Percentiles rank a stretch among this genome's conserved stretches.
These are phyloP conservation scores for Lamellibrachia satsuma DNA, from an alignment of 2,888 invertebrate genomes.

Conservation along the genomic window DNA sequence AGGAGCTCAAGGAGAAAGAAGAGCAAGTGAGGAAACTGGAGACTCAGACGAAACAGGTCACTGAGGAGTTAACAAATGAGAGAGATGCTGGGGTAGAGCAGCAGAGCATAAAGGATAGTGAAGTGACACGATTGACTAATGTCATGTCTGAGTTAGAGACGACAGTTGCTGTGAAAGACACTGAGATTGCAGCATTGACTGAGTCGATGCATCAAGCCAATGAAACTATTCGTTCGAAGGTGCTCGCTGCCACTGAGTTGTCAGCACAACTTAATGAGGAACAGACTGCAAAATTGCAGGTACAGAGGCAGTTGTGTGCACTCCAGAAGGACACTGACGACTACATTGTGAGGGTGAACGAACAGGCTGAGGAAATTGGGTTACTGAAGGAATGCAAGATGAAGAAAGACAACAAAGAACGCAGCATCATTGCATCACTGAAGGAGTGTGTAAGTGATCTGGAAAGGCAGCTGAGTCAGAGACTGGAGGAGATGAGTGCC, in stretches of 20 bases:
- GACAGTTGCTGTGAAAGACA: background rate
- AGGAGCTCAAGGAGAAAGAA: slow-evolving; percentile 22
- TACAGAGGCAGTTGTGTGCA: background rate
- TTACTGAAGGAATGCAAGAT: slow-evolving; percentile 29
- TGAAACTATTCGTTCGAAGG: background rate
- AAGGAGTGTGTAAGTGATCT: slow-evolving; percentile 25
- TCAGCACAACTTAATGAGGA: background rate
- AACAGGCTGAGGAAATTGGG: slow-evolving; percentile 34
- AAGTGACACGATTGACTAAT: slow-evolving; percentile 26
- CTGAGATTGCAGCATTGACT: background rate
- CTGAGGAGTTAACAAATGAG: background rate
- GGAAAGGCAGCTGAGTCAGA: slow-evolving; percentile 14
- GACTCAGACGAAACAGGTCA: slow-evolving; percentile 2
- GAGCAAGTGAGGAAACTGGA: slow-evolving; percentile 13
- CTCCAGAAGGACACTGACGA: slow-evolving; percentile 34
- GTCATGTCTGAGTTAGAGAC: background rate
- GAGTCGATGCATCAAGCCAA: background rate
- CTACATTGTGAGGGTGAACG: slow-evolving; percentile 37
- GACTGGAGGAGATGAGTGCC: background rate
- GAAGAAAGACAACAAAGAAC: slow-evolving; percentile 25
- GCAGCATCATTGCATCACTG: background rate
- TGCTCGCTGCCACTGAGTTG: background rate
- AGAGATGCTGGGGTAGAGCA: slow-evolving; percentile 19
- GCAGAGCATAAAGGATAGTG: background rate
- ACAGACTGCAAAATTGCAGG: background rate